These are phyloP conservation scores for Cossypha dichroa DNA, from an alignment of 2,797 vertebrate genomes.

Conservation along the genomic window DNA sequence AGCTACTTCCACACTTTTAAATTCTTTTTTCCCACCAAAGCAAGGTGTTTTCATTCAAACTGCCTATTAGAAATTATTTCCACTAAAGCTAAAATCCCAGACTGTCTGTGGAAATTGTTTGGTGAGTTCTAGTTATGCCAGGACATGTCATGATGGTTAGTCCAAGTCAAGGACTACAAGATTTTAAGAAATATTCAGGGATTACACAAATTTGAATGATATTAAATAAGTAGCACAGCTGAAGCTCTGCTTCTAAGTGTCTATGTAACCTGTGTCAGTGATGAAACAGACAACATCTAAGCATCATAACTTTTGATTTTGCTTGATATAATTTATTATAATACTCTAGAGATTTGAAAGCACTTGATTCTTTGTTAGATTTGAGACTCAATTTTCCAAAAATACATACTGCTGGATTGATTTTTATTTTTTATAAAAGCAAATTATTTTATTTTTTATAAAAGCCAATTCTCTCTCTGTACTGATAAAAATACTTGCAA, in stretches of 20 bases:
- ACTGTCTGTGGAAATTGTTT: neutral
- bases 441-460: neutral
- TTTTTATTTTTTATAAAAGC: neutral
- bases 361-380: neutral
- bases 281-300: neutral
- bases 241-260: neutral
- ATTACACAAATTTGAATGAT: neutral
- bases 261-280: neutral
- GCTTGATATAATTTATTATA: neutral
- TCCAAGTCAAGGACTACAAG: neutral
- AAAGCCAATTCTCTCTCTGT: neutral
- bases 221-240: neutral
- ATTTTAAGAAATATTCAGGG: neutral
- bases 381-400: neutral
- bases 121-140: neutral
- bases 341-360: neutral
- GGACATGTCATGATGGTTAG: neutral
- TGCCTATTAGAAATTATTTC: neutral
- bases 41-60: neutral
- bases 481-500: neutral
- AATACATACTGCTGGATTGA: neutral
- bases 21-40: neutral
- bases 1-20: neutral
- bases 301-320: neutral
- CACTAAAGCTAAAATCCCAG: neutral